Evolutionary conservation across 2,797 vertebrate genomes (phyloP), one percentile per base, ranked within the genome.

Genomic region (Myotis pilosus): DNA sequence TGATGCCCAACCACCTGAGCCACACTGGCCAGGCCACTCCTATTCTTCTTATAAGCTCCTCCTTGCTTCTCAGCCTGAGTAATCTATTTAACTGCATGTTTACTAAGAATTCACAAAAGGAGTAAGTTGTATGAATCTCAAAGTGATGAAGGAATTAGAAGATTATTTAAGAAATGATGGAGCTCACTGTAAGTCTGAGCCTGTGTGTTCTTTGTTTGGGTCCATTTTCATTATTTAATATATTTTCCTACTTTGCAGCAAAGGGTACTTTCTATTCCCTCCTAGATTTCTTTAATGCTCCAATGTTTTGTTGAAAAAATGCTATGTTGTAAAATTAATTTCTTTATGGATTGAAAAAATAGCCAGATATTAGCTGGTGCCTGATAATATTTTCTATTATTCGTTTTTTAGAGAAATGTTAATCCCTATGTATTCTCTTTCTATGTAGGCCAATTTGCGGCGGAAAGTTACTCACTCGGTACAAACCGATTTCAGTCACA

Each of bases 401-500:
- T 94, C 79, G 5, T 78, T 91, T 80, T 80, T 72, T 93, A 80
- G 85, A 13, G 84, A 93, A 96, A 95, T 47, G 20, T 85, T 94
- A 79, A 53, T n/a, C 71, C 47, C 25, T 89, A 23, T 74, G 38
- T 96, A 11, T 88, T 91, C 28, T 94, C 19, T 78, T 94, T 95
- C 2, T 88, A n/a, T 75, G 93, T 38, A 99, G 99, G 98, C 99
- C 66, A 99, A 99, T 96, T 96, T 99, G 82, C 98, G 97, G 20
- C 98, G 96, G 93, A 99, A 98, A 97, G 96, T 98, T 66, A 99
- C 99, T 3, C 98, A 97, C 17, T 98, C 99, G 0, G 89, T 98
- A 53, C 99, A 99, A 97, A 99, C 99, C 3, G 95, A 99, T 47
- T 96, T 98, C 95, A 99, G 99, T 97, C 99, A 99, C 92, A 98